phyloP scores from a whole-genome alignment of 2,113 vertebrate species.

The Callochromis pleurospilus region DNA sequence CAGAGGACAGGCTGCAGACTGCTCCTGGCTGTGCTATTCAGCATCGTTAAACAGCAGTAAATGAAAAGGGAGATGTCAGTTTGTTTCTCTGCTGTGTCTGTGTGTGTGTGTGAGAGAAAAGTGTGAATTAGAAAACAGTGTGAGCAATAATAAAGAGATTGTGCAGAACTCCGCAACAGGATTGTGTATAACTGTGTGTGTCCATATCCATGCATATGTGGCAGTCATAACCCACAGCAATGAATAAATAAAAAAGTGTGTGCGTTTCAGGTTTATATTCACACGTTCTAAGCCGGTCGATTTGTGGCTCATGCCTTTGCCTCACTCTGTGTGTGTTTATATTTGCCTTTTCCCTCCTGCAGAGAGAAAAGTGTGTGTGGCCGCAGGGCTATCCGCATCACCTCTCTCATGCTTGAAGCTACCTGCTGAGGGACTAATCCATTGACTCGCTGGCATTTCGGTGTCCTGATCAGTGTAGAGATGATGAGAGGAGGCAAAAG shows the following conservation, averaged over 20 bases:
- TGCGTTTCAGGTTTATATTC: not conserved
- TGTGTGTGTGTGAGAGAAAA: not conserved
- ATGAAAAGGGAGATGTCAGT: not conserved
- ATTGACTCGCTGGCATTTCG: not conserved
- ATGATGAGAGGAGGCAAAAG: not conserved
- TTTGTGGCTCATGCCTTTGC: not conserved
- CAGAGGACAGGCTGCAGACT: not conserved
- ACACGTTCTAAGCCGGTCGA: not conserved
- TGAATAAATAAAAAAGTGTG: not conserved
- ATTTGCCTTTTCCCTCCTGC: not conserved
- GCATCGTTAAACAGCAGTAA: not conserved
- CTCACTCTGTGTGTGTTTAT: not conserved
- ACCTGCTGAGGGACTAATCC: conserved; percentile 1
- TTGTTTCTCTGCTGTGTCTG: not conserved
- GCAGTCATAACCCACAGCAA: not conserved
- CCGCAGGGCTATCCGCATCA: not conserved
- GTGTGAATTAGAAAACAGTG: not conserved
- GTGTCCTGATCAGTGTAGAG: not conserved
- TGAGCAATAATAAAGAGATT: not conserved
- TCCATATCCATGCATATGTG: not conserved
- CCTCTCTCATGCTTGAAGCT: not conserved
- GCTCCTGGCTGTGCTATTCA: conserved; percentile 8
- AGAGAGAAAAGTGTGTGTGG: not conserved
- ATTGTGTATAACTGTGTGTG: not conserved
- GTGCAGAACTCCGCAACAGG: not conserved